phyloP scores from a whole-genome alignment of 2,888 invertebrate genomes.

The Napeogenes inachia region DNA sequence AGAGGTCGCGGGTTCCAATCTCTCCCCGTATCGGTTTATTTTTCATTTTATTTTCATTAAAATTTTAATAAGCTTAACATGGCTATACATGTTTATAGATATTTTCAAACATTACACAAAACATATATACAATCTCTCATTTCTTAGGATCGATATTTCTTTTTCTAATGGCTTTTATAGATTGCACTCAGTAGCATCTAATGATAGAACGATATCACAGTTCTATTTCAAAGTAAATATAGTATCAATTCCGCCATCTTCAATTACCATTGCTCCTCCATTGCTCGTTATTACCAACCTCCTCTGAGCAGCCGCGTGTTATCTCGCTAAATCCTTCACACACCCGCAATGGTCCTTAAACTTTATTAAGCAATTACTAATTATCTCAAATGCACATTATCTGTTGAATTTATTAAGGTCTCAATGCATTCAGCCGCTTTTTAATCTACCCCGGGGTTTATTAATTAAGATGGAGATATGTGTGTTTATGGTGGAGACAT shows the following conservation, averaged over 20 bases:
- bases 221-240: neutral
- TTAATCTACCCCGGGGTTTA: slow-evolving; percentile 13
- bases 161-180: too few relatives aligned
- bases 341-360: slow-evolving; percentile 27
- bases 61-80: too few relatives aligned
- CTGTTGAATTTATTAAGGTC: slow-evolving; percentile 38
- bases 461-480: neutral
- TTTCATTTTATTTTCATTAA: too few relatives aligned
- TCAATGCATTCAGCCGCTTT: slow-evolving; percentile 33
- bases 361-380: slow-evolving; percentile 42
- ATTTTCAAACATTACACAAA: too few relatives aligned
- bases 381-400: slow-evolving; percentile 34
- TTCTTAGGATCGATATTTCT: too few relatives aligned
- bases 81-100: too few relatives aligned
- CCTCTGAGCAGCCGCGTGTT: slow-evolving; percentile 3
- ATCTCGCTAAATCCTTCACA: slow-evolving; percentile 19
- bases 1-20: too few relatives aligned
- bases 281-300: neutral
- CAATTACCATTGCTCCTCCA: neutral
- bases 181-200: too few relatives aligned
- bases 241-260: neutral
- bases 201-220: too few relatives aligned
- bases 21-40: too few relatives aligned
- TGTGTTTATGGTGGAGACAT: neutral
- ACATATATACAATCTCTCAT: too few relatives aligned